Conservation (phyloP, 2,888 invertebrate genomes). For the Ectobius pallidus region DNA sequence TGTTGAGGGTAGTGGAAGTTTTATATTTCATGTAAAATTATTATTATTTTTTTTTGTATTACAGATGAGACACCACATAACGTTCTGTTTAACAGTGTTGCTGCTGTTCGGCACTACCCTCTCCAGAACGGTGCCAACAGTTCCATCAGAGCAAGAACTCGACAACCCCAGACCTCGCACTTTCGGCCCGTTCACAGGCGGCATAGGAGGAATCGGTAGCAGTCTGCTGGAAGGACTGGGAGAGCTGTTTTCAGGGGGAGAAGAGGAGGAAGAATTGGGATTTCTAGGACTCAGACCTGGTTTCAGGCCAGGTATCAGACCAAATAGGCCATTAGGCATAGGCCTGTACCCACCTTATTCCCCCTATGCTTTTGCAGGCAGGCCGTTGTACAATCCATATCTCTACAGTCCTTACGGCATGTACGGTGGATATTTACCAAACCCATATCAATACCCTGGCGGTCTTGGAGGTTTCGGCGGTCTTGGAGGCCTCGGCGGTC, state of each 20-base stretch:
- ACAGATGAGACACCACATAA: too few relatives aligned
- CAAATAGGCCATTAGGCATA: too few relatives aligned
- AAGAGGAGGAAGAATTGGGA: not conserved
- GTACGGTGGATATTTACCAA: not conserved
- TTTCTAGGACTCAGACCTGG: too few relatives aligned
- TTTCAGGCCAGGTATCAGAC: too few relatives aligned
- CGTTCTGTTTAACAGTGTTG: too few relatives aligned
- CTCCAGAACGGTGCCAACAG: not conserved
- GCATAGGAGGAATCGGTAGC: not conserved
- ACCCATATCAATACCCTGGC: not conserved
- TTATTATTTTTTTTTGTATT: too few relatives aligned
- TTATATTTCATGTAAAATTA: too few relatives aligned
- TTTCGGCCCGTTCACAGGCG: not conserved
- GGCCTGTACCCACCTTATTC: not conserved
- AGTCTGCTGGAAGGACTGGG: not conserved
- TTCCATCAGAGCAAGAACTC: not conserved
- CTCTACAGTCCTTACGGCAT: not conserved
- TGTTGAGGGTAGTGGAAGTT: too few relatives aligned
- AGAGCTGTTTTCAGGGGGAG: not conserved
- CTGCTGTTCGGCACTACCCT: not conserved
- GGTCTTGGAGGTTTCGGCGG: too few relatives aligned
- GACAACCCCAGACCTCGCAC: not conserved
- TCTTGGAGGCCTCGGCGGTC: too few relatives aligned
- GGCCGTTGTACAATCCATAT: not conserved
- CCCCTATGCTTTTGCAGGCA: not conserved